Evolutionary conservation across 2,797 vertebrate genomes (phyloP).

Genomic region (Molossus alvarezi): DNA sequence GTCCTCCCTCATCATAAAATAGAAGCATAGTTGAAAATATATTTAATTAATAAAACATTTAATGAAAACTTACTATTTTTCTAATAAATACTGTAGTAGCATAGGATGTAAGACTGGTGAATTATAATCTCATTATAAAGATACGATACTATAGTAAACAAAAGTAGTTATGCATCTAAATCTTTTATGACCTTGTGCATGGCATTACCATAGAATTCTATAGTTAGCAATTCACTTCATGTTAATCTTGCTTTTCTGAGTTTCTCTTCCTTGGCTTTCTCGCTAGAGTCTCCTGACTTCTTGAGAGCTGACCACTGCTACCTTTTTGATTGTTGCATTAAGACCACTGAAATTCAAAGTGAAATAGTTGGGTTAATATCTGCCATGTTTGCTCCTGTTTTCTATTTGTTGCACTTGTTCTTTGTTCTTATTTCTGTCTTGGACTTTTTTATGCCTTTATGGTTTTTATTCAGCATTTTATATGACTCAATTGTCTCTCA

Average conservation of each 20-base stretch:
- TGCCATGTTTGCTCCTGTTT: background rate
- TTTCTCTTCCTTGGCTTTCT: background rate
- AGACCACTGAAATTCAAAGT: background rate
- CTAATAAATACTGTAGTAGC: background rate
- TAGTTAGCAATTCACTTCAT: background rate
- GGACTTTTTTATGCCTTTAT: background rate
- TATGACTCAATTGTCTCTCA: background rate
- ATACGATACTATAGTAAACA: background rate
- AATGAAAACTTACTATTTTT: background rate
- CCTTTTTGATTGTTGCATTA: background rate
- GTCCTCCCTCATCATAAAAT: background rate
- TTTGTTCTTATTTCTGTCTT: background rate
- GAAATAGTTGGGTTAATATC: background rate
- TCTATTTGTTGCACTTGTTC: background rate
- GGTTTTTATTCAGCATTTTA: background rate
- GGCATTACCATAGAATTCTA: background rate
- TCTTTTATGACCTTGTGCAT: constrained; percentile 6
- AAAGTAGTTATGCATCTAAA: background rate
- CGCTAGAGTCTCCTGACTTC: background rate
- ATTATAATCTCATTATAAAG: constrained; percentile 3
- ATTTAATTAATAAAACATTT: constrained; percentile 52
- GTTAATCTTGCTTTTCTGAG: background rate
- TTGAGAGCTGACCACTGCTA: background rate
- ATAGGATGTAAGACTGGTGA: background rate
- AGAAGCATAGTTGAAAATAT: background rate